Conservation (phyloP, 2,113 vertebrate species). For the Saccopteryx bilineata region DNA sequence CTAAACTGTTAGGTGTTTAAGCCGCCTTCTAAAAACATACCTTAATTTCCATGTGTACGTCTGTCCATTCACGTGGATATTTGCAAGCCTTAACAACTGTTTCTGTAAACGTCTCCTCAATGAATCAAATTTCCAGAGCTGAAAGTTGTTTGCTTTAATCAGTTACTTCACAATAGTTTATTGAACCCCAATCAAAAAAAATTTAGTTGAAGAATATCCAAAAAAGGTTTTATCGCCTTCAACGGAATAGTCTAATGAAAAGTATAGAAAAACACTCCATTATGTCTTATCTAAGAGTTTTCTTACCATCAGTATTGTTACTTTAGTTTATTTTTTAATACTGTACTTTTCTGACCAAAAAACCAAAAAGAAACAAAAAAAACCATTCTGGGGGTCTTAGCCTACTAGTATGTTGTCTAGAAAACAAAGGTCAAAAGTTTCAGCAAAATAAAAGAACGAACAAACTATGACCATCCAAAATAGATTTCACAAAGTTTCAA, state of each 20-base stretch:
- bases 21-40: constrained; percentile 64
- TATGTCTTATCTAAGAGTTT: neutral
- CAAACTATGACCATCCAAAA: neutral
- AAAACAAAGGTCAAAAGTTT: neutral
- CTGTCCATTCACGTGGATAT: neutral
- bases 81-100: neutral
- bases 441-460: neutral
- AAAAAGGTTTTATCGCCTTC: neutral
- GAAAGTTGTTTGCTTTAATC: constrained; percentile 9
- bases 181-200: neutral
- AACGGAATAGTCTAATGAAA: neutral
- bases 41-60: constrained; percentile 30
- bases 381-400: neutral
- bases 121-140: constrained; percentile 18
- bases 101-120: neutral
- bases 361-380: too few species aligned
- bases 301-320: neutral
- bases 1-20: constrained; percentile 68
- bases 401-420: neutral
- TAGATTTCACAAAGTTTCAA: neutral
- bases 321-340: neutral
- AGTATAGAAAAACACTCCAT: neutral
- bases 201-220: neutral
- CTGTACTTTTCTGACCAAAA: neutral
- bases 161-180: constrained; percentile 34